Base-by-base conservation (phyloP, 1,140 invertebrate species). In the Ooceraea biroi region DNA sequence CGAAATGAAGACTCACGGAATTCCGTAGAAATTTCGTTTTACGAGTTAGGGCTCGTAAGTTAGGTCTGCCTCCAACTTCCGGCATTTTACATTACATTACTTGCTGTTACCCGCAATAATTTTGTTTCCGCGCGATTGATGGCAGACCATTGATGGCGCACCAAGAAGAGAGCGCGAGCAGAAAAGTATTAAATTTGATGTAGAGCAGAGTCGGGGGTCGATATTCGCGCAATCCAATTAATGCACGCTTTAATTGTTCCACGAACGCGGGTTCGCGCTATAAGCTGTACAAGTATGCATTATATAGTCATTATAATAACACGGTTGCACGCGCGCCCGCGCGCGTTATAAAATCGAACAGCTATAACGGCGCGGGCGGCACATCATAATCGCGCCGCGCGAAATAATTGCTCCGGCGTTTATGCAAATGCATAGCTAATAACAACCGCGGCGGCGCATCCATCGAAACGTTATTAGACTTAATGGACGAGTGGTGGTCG, bases 371-470 rank as follows among this genome's bases (percentile, higher is more conserved):
- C 8, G 60, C 0, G 57, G 55, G 10, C 12, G 22, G 44, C 58
- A 69, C 74, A 22, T 86, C 63, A 83, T 86, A 87, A 83, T 86
- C 68, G 46, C 57, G 52, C 52, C 30, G 55, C 80, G 46, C 60
- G 44, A 84, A 88, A 87, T 88, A 80, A 87, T 87, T 85, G 82
- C 82, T 63, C 30, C 19, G 50, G 10, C 76, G 36, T 87, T 88
- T 88, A 85, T 88, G 85, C 83, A 85, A 85, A 88, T 88, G 76
- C 83, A 69, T 82, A 88, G 80, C 85, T 88, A 88, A 88, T 88
- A 88, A 85, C 68, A 57, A 52, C 48, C 46, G 69, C 63, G 58
- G 41, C 57, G 63, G 73, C 46, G 61, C 61, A 74, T 80, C 87
- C 68, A 84, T 87, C 73, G 85, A 63, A 87, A 88, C 66, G 76